Conservation (phyloP, 2,797 vertebrate genomes). For the Myiothlypis coronata region DNA sequence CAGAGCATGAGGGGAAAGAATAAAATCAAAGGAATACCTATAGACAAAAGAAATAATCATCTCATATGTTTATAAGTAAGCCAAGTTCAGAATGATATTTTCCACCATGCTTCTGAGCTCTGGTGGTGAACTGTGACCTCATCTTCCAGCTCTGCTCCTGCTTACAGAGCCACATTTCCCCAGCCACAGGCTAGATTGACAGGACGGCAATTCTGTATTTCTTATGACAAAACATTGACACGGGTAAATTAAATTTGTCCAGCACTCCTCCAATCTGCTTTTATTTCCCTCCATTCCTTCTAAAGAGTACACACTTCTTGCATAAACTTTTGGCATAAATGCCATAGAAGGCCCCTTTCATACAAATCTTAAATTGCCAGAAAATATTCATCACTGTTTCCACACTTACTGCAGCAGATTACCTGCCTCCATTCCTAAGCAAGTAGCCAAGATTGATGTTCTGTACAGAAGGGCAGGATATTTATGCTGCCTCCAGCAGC, state of each 20-base stretch:
- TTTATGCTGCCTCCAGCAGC: not conserved
- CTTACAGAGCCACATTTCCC: accelerated
- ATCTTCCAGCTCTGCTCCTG: not conserved
- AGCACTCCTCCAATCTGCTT: not conserved
- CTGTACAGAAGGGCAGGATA: not conserved
- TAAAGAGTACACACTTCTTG: not conserved
- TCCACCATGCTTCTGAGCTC: not conserved
- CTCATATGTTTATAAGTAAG: not conserved
- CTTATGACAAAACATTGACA: not conserved
- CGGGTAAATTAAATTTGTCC: not conserved
- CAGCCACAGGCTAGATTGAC: not conserved
- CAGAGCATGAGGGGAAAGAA: not conserved
- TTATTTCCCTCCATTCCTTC: not conserved
- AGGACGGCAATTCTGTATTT: not conserved
- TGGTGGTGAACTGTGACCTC: not conserved
- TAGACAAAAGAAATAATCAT: not conserved
- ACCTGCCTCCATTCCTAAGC: not conserved
- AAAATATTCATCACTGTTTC: not conserved
- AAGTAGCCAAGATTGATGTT: not conserved
- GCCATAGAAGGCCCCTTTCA: not conserved
- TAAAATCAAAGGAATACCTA: not conserved
- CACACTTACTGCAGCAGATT: not conserved
- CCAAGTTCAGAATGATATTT: not conserved
- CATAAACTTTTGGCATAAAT: not conserved
- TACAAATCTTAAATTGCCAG: not conserved